Evolutionary conservation across 2,888 invertebrate genomes (phyloP).

Genomic region (Drosophila sordidula): DNA sequence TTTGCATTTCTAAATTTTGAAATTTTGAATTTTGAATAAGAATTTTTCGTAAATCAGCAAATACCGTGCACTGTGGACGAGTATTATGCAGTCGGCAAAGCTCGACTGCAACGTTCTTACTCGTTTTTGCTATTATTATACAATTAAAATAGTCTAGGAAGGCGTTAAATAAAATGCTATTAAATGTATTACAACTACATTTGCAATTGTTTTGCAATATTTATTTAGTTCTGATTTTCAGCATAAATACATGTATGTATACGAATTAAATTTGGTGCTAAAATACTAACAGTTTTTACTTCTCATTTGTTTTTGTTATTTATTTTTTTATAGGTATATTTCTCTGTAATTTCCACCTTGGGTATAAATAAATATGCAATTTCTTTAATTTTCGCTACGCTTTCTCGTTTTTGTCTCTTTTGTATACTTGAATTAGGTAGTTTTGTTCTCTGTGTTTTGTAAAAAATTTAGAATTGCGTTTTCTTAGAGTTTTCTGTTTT

Average conservation of each 20-base stretch:
- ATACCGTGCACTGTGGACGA: too few relatives aligned
- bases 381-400: slow-evolving; percentile 27
- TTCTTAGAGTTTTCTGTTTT: slow-evolving; percentile 40
- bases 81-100: too few relatives aligned
- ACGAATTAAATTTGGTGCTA: slow-evolving; percentile 81
- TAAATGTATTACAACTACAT: background rate
- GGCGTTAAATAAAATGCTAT: background rate
- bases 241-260: slow-evolving; percentile 66
- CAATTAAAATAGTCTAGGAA: too few relatives aligned
- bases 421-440: slow-evolving; percentile 68
- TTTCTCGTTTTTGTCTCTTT: slow-evolving; percentile 20
- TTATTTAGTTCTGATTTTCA: slow-evolving; percentile 51
- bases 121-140: too few relatives aligned
- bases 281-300: slow-evolving; percentile 81
- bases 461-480: slow-evolving; percentile 79
- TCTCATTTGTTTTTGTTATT: slow-evolving; percentile 46
- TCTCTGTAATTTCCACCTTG: slow-evolving; percentile 47
- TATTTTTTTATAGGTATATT: slow-evolving; percentile 36
- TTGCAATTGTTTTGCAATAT: slow-evolving; percentile 23
- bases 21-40: too few relatives aligned
- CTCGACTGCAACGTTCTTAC: too few relatives aligned
- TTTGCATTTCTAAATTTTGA: too few relatives aligned
- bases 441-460: slow-evolving; percentile 57
- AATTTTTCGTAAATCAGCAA: too few relatives aligned
- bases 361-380: slow-evolving; percentile 65